Percentiles rank a stretch among this genome's conserved stretches.
phyloP scores from a whole-genome alignment of 2,888 invertebrate genomes.

The Argyresthia goedartella region DNA sequence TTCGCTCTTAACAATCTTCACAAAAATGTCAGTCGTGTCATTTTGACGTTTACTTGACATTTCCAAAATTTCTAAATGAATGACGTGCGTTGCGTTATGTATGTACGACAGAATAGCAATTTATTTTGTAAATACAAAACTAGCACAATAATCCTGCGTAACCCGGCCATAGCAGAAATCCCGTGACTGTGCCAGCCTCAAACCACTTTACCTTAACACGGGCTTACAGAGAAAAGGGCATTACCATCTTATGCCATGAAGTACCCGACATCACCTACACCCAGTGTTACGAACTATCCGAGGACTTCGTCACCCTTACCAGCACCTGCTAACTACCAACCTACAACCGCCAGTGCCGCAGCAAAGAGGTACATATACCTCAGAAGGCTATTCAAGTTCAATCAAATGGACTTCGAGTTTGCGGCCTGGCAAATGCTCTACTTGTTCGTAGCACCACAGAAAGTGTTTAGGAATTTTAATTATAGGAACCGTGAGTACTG shows the following conservation, averaged over 20 bases:
- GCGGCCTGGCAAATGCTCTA: constrained; percentile 99
- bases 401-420: constrained; percentile 99
- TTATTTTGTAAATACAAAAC: not conserved
- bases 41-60: no score
- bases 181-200: not conserved
- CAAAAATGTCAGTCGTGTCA: no score
- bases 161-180: not conserved
- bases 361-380: constrained; percentile 91
- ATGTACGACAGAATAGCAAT: not conserved
- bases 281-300: constrained; percentile 51
- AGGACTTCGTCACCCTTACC: constrained; percentile 76
- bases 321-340: constrained; percentile 76
- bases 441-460: constrained; percentile 93
- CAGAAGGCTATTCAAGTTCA: constrained; percentile 86
- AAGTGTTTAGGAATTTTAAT: constrained; percentile 97
- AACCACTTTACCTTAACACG: not conserved
- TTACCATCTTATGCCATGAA: constrained; percentile 46
- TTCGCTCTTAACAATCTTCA: no score
- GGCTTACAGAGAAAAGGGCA: constrained; percentile 8
- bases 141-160: not conserved
- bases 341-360: constrained; percentile 82
- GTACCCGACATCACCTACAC: constrained; percentile 73
- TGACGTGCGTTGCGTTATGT: not conserved
- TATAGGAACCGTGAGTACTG: constrained; percentile 92
- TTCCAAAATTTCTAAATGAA: no score